Conservation (phyloP, 2,888 invertebrate genomes). For the Eupithecia subumbrata region DNA sequence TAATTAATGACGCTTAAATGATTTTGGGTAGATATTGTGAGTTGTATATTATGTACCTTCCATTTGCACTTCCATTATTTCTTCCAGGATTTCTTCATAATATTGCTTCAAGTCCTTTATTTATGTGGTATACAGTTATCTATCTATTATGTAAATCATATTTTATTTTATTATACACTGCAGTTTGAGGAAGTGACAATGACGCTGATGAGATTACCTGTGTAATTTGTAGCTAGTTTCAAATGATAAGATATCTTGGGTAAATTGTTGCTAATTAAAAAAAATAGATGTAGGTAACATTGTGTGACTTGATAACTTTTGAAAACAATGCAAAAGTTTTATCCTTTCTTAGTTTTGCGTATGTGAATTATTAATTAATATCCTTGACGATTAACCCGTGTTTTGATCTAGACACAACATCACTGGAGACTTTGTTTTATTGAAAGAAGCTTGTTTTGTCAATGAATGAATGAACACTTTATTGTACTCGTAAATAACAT, state of each 20-base stretch:
- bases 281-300: neutral
- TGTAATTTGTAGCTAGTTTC: neutral
- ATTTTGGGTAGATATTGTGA: no score
- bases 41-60: no score
- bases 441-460: no score
- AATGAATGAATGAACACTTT: no score
- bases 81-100: no score
- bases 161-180: neutral
- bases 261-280: neutral
- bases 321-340: neutral
- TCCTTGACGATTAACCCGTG: neutral
- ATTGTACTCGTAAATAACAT: no score
- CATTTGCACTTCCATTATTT: no score
- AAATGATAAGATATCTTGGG: constrained; percentile 6
- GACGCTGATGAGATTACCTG: neutral
- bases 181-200: constrained; percentile 3
- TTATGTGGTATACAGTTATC: no score
- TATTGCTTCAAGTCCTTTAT: no score
- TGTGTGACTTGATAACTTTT: neutral
- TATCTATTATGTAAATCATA: neutral
- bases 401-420: no score
- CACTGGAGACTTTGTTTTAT: no score
- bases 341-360: neutral
- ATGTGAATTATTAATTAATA: neutral
- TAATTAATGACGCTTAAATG: no score